phyloP scores from a whole-genome alignment of 1,140 invertebrate genomes.

The Drosophila nannoptera region DNA sequence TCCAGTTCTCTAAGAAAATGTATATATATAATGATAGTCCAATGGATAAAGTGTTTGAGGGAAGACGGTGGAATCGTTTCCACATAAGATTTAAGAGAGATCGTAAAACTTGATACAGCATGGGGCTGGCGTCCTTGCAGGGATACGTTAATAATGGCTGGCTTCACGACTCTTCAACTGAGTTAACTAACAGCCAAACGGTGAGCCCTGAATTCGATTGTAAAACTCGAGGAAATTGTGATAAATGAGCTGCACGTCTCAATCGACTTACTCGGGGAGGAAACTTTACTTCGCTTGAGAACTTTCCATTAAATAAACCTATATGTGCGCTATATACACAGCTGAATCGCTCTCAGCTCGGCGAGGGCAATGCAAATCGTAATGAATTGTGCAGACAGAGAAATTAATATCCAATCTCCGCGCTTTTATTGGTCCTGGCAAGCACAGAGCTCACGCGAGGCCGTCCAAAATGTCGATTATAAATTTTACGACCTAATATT shows the following conservation, averaged over 20 bases:
- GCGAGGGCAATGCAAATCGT: neutral
- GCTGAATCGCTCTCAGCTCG: neutral
- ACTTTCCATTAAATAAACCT: too few relatives aligned
- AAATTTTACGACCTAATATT: slow-evolving; percentile 62
- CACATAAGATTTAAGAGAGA: too few relatives aligned
- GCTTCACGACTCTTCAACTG: too few relatives aligned
- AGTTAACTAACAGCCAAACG: too few relatives aligned
- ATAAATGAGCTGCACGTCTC: neutral
- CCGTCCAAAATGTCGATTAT: slow-evolving; percentile 54
- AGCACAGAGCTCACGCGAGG: slow-evolving; percentile 1
- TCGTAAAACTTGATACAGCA: too few relatives aligned
- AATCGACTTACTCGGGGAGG: neutral
- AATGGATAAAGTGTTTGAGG: too few relatives aligned
- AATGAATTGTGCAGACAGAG: slow-evolving; percentile 10
- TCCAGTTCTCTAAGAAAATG: too few relatives aligned
- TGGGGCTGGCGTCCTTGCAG: too few relatives aligned
- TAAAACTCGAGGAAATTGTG: neutral
- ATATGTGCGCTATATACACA: too few relatives aligned
- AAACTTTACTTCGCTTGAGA: neutral
- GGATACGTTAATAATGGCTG: too few relatives aligned
- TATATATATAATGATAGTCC: too few relatives aligned
- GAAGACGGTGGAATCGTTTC: too few relatives aligned
- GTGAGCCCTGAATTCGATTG: neutral
- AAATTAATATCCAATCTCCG: slow-evolving; percentile 3
- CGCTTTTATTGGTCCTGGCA: slow-evolving; percentile 20